A percentile compares a stretch with the other conserved stretches of the same genome.
Conservation (phyloP, 2,113 vertebrate species). For the Rhegmatorhina hoffmannsi region DNA sequence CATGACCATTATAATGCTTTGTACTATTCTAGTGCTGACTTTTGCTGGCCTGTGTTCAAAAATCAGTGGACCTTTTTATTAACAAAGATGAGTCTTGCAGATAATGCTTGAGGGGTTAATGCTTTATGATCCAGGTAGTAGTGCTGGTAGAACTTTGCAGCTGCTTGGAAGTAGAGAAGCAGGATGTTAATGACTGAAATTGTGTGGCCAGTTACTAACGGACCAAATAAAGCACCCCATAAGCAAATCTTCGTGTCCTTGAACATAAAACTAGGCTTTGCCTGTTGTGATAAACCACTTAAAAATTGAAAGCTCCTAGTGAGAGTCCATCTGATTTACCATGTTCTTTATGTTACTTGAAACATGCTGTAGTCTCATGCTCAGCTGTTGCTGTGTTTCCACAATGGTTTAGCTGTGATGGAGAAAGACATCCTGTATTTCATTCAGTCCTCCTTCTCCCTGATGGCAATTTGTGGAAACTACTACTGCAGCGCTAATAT, state of each 20-base stretch:
- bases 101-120: not conserved
- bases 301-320: not conserved
- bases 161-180: not conserved
- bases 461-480: not conserved
- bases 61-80: not conserved
- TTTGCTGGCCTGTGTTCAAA: not conserved
- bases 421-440: not conserved
- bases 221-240: not conserved
- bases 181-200: not conserved
- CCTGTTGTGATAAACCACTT: not conserved
- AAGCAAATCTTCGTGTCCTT: not conserved
- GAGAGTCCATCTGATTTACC: not conserved
- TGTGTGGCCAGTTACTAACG: not conserved
- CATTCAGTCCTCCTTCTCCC: not conserved
- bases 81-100: not conserved
- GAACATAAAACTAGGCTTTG: not conserved
- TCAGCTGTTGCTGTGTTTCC: not conserved
- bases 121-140: not conserved
- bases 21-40: not conserved
- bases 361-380: not conserved
- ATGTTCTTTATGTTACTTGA: not conserved
- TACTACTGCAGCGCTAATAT: accelerated
- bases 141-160: not conserved
- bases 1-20: not conserved
- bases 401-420: not conserved